phyloP scores from a whole-genome alignment of 2,888 invertebrate genomes.

The Iphiclides podalirius region DNA sequence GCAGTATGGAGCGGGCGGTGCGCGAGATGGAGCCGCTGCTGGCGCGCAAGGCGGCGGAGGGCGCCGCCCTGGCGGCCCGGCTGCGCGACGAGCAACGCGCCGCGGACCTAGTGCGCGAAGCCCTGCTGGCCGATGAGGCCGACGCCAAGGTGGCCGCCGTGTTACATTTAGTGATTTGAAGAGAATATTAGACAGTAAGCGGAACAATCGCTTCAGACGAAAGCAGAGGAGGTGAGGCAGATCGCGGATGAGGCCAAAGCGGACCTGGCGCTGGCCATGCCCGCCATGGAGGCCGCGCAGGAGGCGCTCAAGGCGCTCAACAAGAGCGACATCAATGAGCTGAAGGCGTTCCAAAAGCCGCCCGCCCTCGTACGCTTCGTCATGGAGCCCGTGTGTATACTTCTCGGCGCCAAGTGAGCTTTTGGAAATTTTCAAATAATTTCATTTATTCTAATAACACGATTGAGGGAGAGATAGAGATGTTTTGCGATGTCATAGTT shows the following conservation, averaged over 20 bases:
- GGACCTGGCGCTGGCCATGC: constrained; percentile 88
- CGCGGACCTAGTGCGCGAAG: constrained; percentile 88
- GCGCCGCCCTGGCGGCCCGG: constrained; percentile 86
- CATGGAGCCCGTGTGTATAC: constrained; percentile 94
- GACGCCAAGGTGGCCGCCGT: constrained; percentile 84
- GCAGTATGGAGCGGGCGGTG: constrained; percentile 91
- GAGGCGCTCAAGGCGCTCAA: constrained; percentile 91
- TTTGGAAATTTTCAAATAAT: no score
- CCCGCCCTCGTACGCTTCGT: constrained; percentile 92
- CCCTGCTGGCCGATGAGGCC: constrained; percentile 91
- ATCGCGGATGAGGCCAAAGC: constrained; percentile 94
- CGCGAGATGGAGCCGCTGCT: constrained; percentile 90
- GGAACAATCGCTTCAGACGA: constrained; percentile 73
- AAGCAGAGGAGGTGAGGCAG: constrained; percentile 90
- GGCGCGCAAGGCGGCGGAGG: constrained; percentile 86
- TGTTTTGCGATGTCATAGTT: no score
- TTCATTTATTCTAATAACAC: no score
- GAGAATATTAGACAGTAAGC: no score
- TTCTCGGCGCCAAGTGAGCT: constrained; percentile 89
- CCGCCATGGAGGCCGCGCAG: constrained; percentile 87
- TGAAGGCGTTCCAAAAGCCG: constrained; percentile 93
- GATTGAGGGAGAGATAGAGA: no score
- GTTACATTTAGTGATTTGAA: no score
- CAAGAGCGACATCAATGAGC: constrained; percentile 94
- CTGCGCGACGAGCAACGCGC: constrained; percentile 89